Base-by-base conservation (phyloP, 1,140 invertebrate species). In the Zaprionus lachaisei region DNA sequence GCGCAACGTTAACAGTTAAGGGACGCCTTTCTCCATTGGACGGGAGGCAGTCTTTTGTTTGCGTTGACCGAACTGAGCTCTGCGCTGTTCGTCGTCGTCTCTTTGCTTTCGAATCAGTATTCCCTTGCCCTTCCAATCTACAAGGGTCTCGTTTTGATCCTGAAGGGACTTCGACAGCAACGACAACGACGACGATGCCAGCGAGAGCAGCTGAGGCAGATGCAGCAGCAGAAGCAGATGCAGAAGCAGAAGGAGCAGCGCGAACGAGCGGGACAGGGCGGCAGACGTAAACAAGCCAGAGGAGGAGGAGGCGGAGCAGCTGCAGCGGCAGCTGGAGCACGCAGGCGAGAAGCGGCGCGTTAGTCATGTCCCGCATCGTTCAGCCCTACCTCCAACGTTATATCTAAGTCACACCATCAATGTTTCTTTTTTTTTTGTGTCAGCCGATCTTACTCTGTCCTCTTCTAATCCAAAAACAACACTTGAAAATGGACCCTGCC, bases 1-100 rank as follows among this genome's bases (percentile, higher is more conserved):
- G 62, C 73, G 84, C 81, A 89, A 56, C 83, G 85, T 80, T 87
- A 87, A 77, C 84, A 87, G 61, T 81, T 79, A 81, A 68, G 78
- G 64, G 38, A 73, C 68, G 12, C 83, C 41, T 54, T 71, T 41
- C 41, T 73, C 24, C 47, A 55, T n/a, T 56, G 54, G 56, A 41
- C 72, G 22, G 56, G 64, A 54, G 31, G 41, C 56, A 69, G 31
- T 38, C 17, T 71, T 3, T 5, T 67, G 24, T 75, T 64, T 15
- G 34, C 56, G 17, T 17, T 87, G 49, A 68, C 73, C 44, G 65
- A 63, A 15, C 26, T 65, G 61, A 62, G 65, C 22, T 72, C 73
- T 54, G 65, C 77, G 11, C 6, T 56, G 7, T 80, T 76, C 2
- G 64, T 90, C 1, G 47, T 79, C 44, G 26, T 87, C 22, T 84